Percentiles rank a stretch among this genome's conserved stretches.
Conservation (phyloP, 1,140 invertebrate species). For the Spodoptera litura region DNA sequence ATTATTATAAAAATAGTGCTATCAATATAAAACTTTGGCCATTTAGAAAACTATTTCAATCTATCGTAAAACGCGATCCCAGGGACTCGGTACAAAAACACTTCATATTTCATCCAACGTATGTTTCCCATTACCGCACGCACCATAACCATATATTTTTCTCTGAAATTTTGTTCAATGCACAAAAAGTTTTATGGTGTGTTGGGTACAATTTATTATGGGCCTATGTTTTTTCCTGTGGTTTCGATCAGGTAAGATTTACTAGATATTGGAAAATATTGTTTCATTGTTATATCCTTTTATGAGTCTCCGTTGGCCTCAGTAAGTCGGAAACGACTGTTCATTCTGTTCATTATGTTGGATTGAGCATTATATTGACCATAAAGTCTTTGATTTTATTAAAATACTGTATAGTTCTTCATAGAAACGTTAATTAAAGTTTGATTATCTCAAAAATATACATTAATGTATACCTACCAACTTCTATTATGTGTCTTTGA, state of each 20-base stretch:
- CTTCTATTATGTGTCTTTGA: too few relatives aligned
- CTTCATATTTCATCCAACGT: slow-evolving; percentile 36
- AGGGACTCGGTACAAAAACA: slow-evolving; percentile 13
- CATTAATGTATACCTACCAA: too few relatives aligned
- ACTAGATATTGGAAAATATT: slow-evolving; percentile 20
- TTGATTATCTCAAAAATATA: too few relatives aligned
- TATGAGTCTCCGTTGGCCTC: neutral
- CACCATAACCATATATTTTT: slow-evolving; percentile 45
- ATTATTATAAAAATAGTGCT: neutral
- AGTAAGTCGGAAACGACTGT: too few relatives aligned
- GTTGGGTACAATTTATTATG: slow-evolving; percentile 28
- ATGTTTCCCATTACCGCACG: slow-evolving; percentile 41
- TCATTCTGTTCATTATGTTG: neutral
- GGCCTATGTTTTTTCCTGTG: slow-evolving; percentile 27
- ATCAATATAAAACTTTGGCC: neutral
- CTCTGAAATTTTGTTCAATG: slow-evolving; percentile 42
- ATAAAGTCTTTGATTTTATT: too few relatives aligned
- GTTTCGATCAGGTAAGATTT: slow-evolving; percentile 16
- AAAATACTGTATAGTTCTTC: too few relatives aligned
- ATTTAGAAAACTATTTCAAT: slow-evolving; percentile 14
- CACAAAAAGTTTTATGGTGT: slow-evolving; percentile 43
- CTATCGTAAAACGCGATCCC: slow-evolving; percentile 12
- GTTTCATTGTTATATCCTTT: slow-evolving; percentile 22
- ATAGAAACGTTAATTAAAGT: too few relatives aligned
- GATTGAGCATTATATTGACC: neutral